Conservation (phyloP, 2,888 invertebrate genomes). For the Eurois occulta region DNA sequence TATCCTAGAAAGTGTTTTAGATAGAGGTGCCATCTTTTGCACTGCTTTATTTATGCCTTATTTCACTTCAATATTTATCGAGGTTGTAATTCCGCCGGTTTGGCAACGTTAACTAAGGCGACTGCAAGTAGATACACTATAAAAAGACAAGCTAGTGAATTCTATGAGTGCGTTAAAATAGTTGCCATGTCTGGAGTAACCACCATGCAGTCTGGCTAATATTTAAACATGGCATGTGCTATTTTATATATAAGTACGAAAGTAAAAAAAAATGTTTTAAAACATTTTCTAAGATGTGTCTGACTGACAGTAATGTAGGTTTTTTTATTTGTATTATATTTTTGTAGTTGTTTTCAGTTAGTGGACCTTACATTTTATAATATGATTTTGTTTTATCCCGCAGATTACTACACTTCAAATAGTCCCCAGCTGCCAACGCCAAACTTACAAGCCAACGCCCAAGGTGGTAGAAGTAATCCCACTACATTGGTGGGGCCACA, state of each 20-base stretch:
- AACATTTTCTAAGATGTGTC: constrained; percentile 30
- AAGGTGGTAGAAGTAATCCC: constrained; percentile 76
- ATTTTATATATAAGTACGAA: neutral
- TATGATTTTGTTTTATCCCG: constrained; percentile 43
- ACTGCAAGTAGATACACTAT: neutral
- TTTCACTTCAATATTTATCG: neutral
- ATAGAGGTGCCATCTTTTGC: neutral
- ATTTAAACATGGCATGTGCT: too few species aligned
- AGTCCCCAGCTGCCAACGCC: constrained; percentile 85
- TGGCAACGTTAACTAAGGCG: neutral
- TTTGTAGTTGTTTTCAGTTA: neutral
- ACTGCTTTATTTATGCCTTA: neutral
- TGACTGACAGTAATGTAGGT: neutral
- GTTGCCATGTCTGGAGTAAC: neutral
- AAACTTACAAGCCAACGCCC: constrained; percentile 79
- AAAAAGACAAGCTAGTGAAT: neutral
- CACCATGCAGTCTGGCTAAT: neutral
- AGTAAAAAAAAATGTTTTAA: neutral
- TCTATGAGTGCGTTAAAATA: neutral
- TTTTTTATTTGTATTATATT: neutral
- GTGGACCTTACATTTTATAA: neutral
- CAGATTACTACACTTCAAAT: constrained; percentile 83
- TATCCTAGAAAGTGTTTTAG: constrained; percentile 39
- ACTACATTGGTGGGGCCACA: constrained; percentile 80
- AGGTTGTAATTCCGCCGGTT: neutral